phyloP scores from a whole-genome alignment of 2,113 vertebrate genomes.

The human (Homo sapiens) region GRCh38 chr15:56346501-56347000 shows the following conservation, averaged over 20 bases:
- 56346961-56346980: neutral
- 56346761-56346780: neutral
- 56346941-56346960: neutral
- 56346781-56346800: neutral
- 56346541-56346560: neutral
- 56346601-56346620: neutral
- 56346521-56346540: neutral
- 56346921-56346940: neutral
- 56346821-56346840: neutral
- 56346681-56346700: neutral
- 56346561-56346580: neutral
- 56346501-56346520: neutral
- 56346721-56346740: neutral
- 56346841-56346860: neutral
- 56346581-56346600: neutral
- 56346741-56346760: neutral
- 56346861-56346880: neutral
- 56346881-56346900: neutral
- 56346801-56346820: neutral
- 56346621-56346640: neutral
- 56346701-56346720: neutral
- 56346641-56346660: neutral
- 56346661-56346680: neutral
- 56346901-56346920: neutral
- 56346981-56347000: neutral